Evolutionary conservation across 2,888 invertebrate species (phyloP).

Genomic region (Perizoma flavofasciatum): DNA sequence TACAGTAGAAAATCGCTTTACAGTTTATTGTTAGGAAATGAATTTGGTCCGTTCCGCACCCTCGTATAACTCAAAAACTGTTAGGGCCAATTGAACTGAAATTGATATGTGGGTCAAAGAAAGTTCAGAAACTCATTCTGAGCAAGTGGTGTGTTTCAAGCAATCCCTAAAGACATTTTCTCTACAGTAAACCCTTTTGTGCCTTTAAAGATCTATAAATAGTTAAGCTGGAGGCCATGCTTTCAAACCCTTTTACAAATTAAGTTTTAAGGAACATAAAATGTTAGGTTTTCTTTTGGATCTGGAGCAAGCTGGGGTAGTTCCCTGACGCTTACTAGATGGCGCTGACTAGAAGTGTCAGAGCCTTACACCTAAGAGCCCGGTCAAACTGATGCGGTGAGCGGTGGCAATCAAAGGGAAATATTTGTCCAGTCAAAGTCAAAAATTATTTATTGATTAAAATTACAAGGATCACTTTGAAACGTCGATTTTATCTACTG

Average conservation of each 20-base stretch:
- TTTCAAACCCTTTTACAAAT: slow-evolving; percentile 5
- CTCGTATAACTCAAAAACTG: slow-evolving; percentile 32
- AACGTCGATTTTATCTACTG: too few relatives aligned
- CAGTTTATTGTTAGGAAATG: slow-evolving; percentile 7
- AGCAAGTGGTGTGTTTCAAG: slow-evolving; percentile 31
- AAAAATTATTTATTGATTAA: too few relatives aligned
- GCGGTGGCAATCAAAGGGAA: too few relatives aligned
- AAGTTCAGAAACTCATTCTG: slow-evolving; percentile 31
- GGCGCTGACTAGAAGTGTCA: too few relatives aligned
- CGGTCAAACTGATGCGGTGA: too few relatives aligned
- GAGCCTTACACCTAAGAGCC: too few relatives aligned
- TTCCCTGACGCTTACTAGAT: too few relatives aligned
- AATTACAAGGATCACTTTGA: too few relatives aligned
- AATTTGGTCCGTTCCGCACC: slow-evolving; percentile 19
- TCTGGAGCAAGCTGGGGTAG: too few relatives aligned
- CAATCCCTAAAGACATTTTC: slow-evolving; percentile 29
- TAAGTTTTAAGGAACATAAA: neutral
- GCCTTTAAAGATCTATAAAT: slow-evolving; percentile 26
- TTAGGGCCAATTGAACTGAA: slow-evolving; percentile 32
- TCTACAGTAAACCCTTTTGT: slow-evolving; percentile 29
- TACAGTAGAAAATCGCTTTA: slow-evolving; percentile 11
- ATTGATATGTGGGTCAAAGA: slow-evolving; percentile 34
- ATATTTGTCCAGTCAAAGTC: too few relatives aligned
- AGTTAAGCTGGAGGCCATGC: slow-evolving; percentile 10
- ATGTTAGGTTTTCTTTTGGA: neutral